Evolutionary conservation across 1,140 invertebrate genomes (phyloP).

Genomic region (Drosophila subpulchrella): DNA sequence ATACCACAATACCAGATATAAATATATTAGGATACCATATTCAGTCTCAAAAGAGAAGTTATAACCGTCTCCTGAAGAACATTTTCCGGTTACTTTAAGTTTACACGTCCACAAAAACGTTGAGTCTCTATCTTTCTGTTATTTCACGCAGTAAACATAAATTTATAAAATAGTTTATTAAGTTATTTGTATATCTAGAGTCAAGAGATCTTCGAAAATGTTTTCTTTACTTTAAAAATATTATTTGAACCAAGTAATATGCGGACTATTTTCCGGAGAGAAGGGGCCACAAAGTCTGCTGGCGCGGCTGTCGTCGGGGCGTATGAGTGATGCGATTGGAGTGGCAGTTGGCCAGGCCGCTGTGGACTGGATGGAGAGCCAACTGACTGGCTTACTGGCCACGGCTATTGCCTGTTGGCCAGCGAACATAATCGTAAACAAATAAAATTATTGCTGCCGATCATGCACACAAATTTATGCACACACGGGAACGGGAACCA

Average conservation of each 20-base stretch:
- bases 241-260: not conserved
- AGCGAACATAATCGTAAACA: conserved; percentile 83
- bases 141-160: no score
- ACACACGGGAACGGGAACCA: conserved; percentile 35
- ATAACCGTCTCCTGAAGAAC: no score
- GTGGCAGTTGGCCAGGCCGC: conserved; percentile 18
- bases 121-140: no score
- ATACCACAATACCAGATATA: no score
- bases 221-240: not conserved
- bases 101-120: no score
- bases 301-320: conserved; percentile 72
- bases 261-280: conserved; percentile 15
- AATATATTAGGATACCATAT: no score
- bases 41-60: no score
- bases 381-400: conserved; percentile 45
- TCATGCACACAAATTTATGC: conserved; percentile 82
- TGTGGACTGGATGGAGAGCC: not conserved
- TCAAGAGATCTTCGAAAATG: no score
- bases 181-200: no score
- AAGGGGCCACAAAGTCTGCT: conserved; percentile 64
- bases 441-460: conserved; percentile 83
- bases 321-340: conserved; percentile 76
- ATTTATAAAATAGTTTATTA: no score
- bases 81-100: no score
- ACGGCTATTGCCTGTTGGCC: conserved; percentile 67